phyloP scores from a whole-genome alignment of 1,140 invertebrate genomes.

The Saccostrea echinata region DNA sequence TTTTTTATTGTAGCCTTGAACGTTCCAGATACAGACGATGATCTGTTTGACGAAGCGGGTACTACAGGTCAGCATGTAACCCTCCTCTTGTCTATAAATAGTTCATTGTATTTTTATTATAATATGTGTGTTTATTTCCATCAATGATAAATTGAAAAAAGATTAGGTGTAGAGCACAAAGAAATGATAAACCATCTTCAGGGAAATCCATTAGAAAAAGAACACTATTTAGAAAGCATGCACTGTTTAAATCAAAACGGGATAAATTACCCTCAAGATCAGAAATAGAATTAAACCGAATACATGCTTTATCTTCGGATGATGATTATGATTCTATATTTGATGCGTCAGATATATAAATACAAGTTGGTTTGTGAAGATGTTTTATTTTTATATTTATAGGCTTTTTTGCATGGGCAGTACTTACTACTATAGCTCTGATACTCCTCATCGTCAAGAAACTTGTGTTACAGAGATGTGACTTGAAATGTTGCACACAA shows the following conservation, averaged over 20 bases:
- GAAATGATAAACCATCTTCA: too few relatives aligned
- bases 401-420: slow-evolving; percentile 22
- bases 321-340: slow-evolving; percentile 36
- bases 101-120: slow-evolving; percentile 24
- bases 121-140: background rate
- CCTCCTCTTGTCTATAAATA: slow-evolving; percentile 28
- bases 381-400: slow-evolving; percentile 35
- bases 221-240: too few relatives aligned
- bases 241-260: too few relatives aligned
- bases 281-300: slow-evolving; percentile 35
- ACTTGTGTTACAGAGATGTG: slow-evolving; percentile 13
- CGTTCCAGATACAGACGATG: slow-evolving; percentile 26
- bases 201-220: too few relatives aligned
- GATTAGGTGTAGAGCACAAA: slow-evolving; percentile 31
- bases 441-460: slow-evolving; percentile 22
- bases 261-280: too few relatives aligned
- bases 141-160: slow-evolving; percentile 32
- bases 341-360: slow-evolving; percentile 30
- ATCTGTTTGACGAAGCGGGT: slow-evolving; percentile 17
- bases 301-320: slow-evolving; percentile 22
- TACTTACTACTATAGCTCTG: slow-evolving; percentile 16
- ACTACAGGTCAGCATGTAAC: slow-evolving; percentile 28
- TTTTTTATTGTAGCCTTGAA: too few relatives aligned
- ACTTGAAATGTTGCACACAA: slow-evolving; percentile 28
- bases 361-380: slow-evolving; percentile 26